A percentile compares a stretch with the other conserved stretches of the same genome.
Evolutionary conservation across 2,113 vertebrate species (phyloP).

Genomic region (Ancistrus triradiatus): DNA sequence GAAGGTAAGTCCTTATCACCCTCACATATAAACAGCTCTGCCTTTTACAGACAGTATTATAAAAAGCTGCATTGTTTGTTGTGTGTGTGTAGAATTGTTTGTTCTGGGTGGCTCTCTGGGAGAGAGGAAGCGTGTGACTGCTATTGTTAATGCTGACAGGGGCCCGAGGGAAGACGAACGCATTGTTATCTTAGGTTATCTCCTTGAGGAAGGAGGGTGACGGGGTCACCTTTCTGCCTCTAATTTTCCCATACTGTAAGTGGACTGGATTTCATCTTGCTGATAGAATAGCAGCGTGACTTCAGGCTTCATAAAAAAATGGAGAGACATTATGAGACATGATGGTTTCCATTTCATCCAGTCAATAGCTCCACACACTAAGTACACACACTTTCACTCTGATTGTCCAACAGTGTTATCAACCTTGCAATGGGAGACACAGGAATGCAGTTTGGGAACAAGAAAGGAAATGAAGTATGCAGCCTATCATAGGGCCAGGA

Average conservation of each 20-base stretch:
- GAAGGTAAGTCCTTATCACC: constrained; percentile 62
- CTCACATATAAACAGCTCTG: no score
- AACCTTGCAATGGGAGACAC: not conserved
- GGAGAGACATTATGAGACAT: no score
- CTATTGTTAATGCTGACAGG: constrained; percentile 28
- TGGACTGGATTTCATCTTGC: constrained; percentile 9
- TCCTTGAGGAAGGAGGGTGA: constrained; percentile 7
- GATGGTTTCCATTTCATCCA: no score
- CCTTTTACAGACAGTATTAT: not conserved
- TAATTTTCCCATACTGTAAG: not conserved
- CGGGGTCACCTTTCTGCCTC: constrained; percentile 1
- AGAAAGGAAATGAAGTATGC: constrained; percentile 30
- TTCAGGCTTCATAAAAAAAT: no score
- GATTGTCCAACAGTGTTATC: not conserved
- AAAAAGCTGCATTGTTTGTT: not conserved
- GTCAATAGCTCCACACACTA: no score
- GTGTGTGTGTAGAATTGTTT: no score
- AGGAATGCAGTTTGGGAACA: constrained; percentile 38
- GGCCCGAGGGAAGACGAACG: constrained; percentile 20
- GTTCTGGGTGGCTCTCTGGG: constrained; percentile 23
- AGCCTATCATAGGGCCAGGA: constrained; percentile 38
- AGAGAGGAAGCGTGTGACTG: constrained; percentile 22
- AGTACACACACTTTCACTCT: not conserved
- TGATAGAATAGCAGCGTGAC: no score
- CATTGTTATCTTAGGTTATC: constrained; percentile 6